Base-by-base conservation (phyloP, 2,888 invertebrate genomes). In the Tetrapedia diversipes region DNA sequence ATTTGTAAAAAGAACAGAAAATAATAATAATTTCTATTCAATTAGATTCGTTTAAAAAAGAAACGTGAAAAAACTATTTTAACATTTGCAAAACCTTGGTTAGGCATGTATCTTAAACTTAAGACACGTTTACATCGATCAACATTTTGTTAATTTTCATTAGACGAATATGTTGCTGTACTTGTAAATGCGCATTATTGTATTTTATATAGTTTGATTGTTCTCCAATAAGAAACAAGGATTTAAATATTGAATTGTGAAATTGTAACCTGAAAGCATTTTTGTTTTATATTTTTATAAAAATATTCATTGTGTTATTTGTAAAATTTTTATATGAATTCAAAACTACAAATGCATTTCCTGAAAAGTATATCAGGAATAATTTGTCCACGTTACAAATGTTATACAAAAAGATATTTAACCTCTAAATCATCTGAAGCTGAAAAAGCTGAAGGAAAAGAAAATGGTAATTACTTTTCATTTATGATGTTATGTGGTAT, bases 61-160 rank as follows among this genome's bases (percentile, higher is more conserved):
- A 49, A 29, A 43, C 22, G 45, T 43, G 24, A 19, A 24, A 51
- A 59, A 34, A 51, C 24, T 77, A 65, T 77, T 77, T 77, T 70
- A 56, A 77, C 70, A 70, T 77, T 77, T 70, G 22, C 10, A 32
- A 45, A 70, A 76, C 43, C 45, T 70, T 65, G 77, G 60, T 77
- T 76, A 70, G n/a, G 27, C 60, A 41, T 43, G 43, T 45, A 59
- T 10, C n/a, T 69, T 61, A 65, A 57, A 43, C n/a, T 69, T 61
- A 65, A 57, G 47, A 8, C 10, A n/a, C 16, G 49, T 77, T 76
- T 69, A 45, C 56, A 77, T 51, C 1, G n/a, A 39, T 43, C 4
- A 24, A 64, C 32, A 10, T 39, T 14, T 10, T 19, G 16, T 41
- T 7, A 41, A 47, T n/a, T 63, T n/a, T 11, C n/a, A 8, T 34